A percentile compares a stretch with the other conserved stretches of the same genome.
Conservation (phyloP, 92 coral and sea anemone species). For the Palythoa heliodiscus region DNA sequence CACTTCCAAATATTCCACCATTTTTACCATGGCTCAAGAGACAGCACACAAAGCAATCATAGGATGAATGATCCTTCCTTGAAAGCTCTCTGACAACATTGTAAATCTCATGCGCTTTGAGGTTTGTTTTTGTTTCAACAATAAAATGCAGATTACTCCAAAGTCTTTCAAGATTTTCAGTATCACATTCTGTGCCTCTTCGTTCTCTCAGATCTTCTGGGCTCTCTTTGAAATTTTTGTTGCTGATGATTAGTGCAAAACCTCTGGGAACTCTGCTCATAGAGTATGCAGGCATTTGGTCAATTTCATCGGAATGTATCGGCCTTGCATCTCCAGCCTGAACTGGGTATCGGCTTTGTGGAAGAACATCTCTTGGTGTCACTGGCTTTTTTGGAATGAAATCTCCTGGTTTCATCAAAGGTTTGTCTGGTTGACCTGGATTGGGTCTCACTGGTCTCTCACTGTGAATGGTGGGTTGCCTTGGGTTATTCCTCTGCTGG, state of each 20-base stretch:
- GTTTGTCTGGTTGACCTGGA: neutral
- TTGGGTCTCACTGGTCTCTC: conserved; percentile 13
- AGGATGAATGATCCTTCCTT: conserved; percentile 49
- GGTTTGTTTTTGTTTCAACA: conserved; percentile 52
- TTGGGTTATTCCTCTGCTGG: conserved; percentile 35
- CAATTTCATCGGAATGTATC: conserved; percentile 47
- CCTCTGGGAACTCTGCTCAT: conserved; percentile 80
- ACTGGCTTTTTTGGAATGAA: neutral
- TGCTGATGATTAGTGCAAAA: conserved; percentile 77
- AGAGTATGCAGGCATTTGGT: conserved; percentile 70
- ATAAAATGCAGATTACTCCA: conserved; percentile 71
- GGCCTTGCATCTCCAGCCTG: conserved; percentile 45
- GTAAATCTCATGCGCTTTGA: conserved; percentile 62
- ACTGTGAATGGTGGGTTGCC: neutral
- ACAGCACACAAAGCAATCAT: conserved; percentile 89
- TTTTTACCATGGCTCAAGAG: conserved; percentile 77
- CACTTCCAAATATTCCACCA: conserved; percentile 82
- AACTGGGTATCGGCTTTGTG: conserved; percentile 61
- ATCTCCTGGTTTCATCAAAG: conserved; percentile 29
- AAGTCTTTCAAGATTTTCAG: conserved; percentile 59
- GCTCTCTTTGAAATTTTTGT: conserved; percentile 55
- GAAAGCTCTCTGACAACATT: conserved; percentile 58
- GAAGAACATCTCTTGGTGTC: neutral
- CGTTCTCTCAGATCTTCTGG: conserved; percentile 47
- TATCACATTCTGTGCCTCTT: conserved; percentile 73